These are phyloP conservation scores for Triplophysa yarkandensis DNA, from an alignment of 2,797 vertebrate genomes.

Conservation along the genomic window DNA sequence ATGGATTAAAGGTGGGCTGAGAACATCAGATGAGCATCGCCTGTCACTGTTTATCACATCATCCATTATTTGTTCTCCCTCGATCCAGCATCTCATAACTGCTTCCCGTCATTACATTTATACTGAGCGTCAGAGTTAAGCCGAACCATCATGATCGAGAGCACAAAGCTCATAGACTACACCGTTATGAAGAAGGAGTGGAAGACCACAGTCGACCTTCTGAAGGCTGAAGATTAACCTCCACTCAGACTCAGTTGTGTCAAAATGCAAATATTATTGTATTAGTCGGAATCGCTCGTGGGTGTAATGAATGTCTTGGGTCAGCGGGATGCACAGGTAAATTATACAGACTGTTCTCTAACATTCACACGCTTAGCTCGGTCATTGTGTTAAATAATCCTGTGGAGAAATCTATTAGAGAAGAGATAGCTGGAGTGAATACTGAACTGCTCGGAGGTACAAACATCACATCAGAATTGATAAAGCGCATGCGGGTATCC, in stretches of 20 bases:
- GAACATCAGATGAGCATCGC: conserved; percentile 13
- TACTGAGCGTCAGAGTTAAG: neutral
- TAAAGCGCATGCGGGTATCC: conserved; percentile 74
- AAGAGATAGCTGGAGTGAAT: conserved; percentile 88
- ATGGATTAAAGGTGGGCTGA: conserved; percentile 34
- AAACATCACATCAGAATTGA: too few relatives aligned
- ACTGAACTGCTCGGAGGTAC: conserved; percentile 77
- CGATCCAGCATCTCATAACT: neutral
- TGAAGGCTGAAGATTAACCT: conserved; percentile 31
- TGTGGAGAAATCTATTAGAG: conserved; percentile 73
- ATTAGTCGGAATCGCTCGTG: conserved; percentile 20
- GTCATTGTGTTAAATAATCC: neutral
- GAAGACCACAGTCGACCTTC: conserved; percentile 28
- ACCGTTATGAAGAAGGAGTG: conserved; percentile 30
- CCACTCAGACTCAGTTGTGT: conserved; percentile 16
- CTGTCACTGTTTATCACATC: neutral
- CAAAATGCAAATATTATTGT: conserved; percentile 40
- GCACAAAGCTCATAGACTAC: conserved; percentile 13
- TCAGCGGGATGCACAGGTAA: neutral
- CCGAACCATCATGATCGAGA: neutral
- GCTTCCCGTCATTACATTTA: neutral
- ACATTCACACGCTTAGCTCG: neutral
- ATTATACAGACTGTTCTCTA: neutral
- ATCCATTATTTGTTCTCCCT: conserved; percentile 1
- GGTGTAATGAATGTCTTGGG: conserved; percentile 21